phyloP scores from a whole-genome alignment of 2,797 vertebrate species.

The Clamator glandarius region DNA sequence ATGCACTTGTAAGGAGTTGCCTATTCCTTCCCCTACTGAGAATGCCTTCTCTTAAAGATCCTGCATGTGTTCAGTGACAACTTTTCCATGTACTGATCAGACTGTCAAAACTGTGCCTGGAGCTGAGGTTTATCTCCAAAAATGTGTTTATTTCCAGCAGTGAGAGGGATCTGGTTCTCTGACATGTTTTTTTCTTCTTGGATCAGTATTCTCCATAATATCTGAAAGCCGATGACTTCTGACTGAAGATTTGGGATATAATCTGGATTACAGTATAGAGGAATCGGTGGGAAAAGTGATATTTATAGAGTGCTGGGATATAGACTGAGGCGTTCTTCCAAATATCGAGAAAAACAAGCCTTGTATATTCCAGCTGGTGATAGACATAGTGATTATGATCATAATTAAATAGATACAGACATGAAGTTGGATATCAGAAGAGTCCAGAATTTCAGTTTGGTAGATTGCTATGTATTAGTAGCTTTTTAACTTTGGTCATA shows the following conservation, averaged over 20 bases:
- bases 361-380: not conserved
- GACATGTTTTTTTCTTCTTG: not conserved
- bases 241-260: not conserved
- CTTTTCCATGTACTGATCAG: not conserved
- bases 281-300: not conserved
- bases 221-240: not conserved
- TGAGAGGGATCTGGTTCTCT: not conserved
- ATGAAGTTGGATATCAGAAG: not conserved
- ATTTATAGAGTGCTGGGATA: not conserved
- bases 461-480: not conserved
- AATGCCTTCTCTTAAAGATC: not conserved
- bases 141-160: not conserved
- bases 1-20: not conserved
- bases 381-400: not conserved
- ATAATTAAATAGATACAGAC: not conserved
- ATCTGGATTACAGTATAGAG: not conserved
- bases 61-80: not conserved
- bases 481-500: slow-evolving; percentile 42
- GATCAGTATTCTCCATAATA: not conserved
- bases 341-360: not conserved
- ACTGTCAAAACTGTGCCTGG: not conserved
- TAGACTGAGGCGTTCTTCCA: not conserved
- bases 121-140: not conserved
- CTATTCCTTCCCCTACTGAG: not conserved
- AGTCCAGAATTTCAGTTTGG: not conserved